Evolutionary conservation across 2,888 invertebrate species (phyloP).

Genomic region (Asteroscopus sphinx): DNA sequence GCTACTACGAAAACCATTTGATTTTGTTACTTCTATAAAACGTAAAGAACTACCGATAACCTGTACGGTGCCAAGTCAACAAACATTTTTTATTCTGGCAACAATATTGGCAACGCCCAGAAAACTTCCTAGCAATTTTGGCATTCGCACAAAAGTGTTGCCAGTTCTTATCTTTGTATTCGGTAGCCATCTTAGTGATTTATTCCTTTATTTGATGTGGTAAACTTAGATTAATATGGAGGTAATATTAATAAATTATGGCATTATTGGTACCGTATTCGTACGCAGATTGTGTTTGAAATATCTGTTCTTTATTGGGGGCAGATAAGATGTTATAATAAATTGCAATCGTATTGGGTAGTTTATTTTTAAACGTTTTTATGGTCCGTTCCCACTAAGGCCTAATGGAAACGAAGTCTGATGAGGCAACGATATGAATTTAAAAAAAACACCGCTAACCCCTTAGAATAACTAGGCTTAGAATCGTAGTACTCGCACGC

Average conservation of each 20-base stretch:
- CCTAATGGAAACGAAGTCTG: too few species aligned
- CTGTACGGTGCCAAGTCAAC: conserved; percentile 32
- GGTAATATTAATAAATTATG: conserved; percentile 34
- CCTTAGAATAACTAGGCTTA: too few species aligned
- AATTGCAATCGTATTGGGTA: not conserved
- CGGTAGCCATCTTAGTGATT: conserved; percentile 35
- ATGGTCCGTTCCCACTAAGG: not conserved
- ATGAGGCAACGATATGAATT: too few species aligned
- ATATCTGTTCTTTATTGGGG: conserved; percentile 22
- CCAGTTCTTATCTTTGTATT: conserved; percentile 38
- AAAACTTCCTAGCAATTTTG: conserved; percentile 42
- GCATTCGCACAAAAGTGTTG: conserved; percentile 43
- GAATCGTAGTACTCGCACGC: too few species aligned
- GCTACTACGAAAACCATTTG: not conserved
- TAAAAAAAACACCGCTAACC: too few species aligned
- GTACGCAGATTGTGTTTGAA: conserved; percentile 29
- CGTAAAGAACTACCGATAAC: conserved; percentile 2
- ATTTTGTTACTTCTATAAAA: not conserved
- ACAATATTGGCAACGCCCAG: conserved; percentile 30
- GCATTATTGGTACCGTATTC: conserved; percentile 20
- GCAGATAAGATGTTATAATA: conserved; percentile 11
- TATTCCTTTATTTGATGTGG: conserved; percentile 46
- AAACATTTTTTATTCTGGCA: conserved; percentile 33
- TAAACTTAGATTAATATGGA: conserved; percentile 27
- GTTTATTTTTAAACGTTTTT: conserved; percentile 7